Conservation (phyloP, 2,797 vertebrate genomes). For the Masticophis lateralis region DNA sequence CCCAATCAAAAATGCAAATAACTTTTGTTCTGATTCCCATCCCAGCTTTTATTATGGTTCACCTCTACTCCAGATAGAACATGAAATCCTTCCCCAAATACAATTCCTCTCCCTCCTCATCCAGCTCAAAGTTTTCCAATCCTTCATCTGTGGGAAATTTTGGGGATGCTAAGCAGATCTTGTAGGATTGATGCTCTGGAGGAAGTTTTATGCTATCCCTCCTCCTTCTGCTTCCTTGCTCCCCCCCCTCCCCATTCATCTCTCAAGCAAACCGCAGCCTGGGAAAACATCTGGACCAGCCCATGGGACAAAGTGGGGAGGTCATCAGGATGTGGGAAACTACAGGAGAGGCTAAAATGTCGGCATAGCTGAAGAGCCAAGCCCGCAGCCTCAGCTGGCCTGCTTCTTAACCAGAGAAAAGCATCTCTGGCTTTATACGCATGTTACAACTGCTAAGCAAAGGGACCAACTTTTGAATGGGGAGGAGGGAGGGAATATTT, state of each 20-base stretch:
- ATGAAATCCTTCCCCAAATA: not conserved
- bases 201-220: not conserved
- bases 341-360: slow-evolving; percentile 3
- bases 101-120: not conserved
- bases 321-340: slow-evolving; percentile 36
- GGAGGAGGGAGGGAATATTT: not conserved
- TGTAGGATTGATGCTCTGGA: not conserved
- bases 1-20: not conserved
- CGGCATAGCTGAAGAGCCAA: not conserved
- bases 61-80: not conserved
- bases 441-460: not conserved
- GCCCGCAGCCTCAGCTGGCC: not conserved
- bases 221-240: not conserved
- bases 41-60: not conserved
- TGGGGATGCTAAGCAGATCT: not conserved
- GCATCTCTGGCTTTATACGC: not conserved
- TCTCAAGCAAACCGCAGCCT: slow-evolving; percentile 11
- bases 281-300: slow-evolving; percentile 43
- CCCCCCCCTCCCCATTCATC: not conserved
- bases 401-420: not conserved
- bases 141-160: not conserved
- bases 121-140: not conserved
- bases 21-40: not conserved
- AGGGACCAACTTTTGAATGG: not conserved
- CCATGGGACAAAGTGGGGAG: slow-evolving; percentile 6